A percentile compares a stretch with the other conserved stretches of the same genome.
phyloP scores from a whole-genome alignment of 2,888 invertebrate species.

The Ganaspis brasiliensis region DNA sequence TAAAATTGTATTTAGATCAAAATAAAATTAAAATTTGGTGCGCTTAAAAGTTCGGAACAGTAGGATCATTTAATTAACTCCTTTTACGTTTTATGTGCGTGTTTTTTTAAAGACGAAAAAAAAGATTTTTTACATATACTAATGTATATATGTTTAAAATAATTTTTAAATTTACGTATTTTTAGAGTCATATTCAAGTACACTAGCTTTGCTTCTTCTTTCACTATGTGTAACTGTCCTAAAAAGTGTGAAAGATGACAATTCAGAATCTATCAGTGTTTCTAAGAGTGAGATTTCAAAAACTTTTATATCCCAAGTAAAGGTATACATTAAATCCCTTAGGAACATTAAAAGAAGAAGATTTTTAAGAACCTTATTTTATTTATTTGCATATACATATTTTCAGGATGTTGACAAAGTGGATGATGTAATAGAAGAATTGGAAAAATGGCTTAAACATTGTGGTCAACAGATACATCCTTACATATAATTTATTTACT shows the following conservation, averaged over 20 bases:
- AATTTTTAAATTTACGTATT: neutral
- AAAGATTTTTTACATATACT: too few relatives aligned
- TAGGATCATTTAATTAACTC: too few relatives aligned
- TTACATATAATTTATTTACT: too few relatives aligned
- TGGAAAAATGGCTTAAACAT: conserved; percentile 22
- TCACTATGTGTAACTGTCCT: neutral
- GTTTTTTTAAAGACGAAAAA: too few relatives aligned
- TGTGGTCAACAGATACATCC: conserved; percentile 4
- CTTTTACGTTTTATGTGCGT: too few relatives aligned
- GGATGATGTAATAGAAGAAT: conserved; percentile 14
- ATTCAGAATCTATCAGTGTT: neutral
- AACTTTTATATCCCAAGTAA: conserved; percentile 44
- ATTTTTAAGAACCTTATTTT: too few relatives aligned
- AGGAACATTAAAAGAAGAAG: too few relatives aligned
- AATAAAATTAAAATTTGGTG: too few relatives aligned
- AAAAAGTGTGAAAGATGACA: neutral
- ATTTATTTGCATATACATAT: too few relatives aligned
- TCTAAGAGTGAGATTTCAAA: conserved; percentile 20
- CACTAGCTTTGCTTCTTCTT: neutral
- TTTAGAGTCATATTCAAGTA: neutral
- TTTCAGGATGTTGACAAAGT: conserved; percentile 42
- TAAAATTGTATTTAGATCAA: too few relatives aligned
- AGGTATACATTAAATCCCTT: conserved; percentile 6
- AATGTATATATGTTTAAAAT: too few relatives aligned
- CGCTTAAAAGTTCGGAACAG: too few relatives aligned